Evolutionary conservation across 2,888 invertebrate genomes (phyloP).

Genomic region (Marronus borbonicus): DNA sequence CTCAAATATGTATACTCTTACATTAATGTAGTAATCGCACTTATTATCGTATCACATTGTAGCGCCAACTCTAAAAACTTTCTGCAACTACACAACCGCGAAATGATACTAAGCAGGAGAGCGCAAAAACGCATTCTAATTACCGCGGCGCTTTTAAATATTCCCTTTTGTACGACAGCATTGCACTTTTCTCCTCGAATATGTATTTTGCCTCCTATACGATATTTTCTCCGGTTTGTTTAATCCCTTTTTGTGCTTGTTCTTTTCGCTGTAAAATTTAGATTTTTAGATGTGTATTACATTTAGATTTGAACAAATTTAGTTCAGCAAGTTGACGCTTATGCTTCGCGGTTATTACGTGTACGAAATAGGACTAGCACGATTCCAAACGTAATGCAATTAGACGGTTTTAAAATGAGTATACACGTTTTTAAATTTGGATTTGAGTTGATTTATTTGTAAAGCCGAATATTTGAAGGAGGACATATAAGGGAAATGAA

Average conservation of each 20-base stretch:
- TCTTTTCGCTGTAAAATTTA: conserved; percentile 28
- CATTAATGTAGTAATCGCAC: too few relatives aligned
- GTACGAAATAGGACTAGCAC: background rate
- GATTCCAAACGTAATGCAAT: background rate
- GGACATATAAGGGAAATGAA: too few relatives aligned
- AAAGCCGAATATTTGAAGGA: too few relatives aligned
- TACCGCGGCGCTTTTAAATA: conserved; percentile 18
- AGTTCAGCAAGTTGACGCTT: conserved; percentile 14
- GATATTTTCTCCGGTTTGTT: conserved; percentile 2
- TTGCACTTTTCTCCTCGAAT: conserved; percentile 11
- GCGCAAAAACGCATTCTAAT: conserved; percentile 24
- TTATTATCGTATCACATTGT: too few relatives aligned
- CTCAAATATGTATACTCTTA: too few relatives aligned
- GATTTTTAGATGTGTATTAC: too few relatives aligned
- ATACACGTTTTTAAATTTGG: conserved; percentile 10
- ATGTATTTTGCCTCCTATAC: background rate
- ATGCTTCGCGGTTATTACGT: conserved; percentile 3
- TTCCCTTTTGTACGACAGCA: conserved; percentile 6
- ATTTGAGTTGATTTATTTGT: too few relatives aligned
- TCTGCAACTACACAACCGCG: too few relatives aligned
- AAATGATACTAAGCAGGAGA: conserved; percentile 3
- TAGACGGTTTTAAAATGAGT: background rate
- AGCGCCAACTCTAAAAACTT: background rate
- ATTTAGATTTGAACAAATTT: background rate
- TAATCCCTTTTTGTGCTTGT: background rate